These are phyloP conservation scores for Latrodectus hesperus DNA, from an alignment of 2,888 invertebrate genomes.

Conservation along the genomic window DNA sequence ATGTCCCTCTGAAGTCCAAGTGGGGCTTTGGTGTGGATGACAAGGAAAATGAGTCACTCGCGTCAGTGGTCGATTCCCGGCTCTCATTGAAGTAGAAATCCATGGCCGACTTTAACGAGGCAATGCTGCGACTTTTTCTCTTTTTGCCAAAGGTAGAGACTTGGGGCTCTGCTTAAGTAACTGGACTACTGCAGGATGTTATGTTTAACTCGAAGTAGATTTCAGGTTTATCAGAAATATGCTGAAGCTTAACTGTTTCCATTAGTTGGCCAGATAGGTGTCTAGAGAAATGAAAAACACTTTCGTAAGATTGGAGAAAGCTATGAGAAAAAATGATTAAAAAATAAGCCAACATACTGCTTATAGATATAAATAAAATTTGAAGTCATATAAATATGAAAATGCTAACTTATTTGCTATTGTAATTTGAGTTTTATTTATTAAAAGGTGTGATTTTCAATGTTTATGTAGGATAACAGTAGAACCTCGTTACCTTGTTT, in stretches of 20 bases:
- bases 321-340: background rate
- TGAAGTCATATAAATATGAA: too few species aligned
- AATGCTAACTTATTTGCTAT: too few species aligned
- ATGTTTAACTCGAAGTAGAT: conserved; percentile 6
- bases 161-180: conserved; percentile 14
- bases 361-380: too few species aligned
- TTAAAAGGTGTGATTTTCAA: too few species aligned
- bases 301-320: background rate
- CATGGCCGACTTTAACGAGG: conserved; percentile 43
- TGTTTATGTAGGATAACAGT: too few species aligned
- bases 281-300: conserved; percentile 13
- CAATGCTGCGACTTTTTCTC: background rate
- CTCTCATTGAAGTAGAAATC: conserved; percentile 56
- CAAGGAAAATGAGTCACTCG: conserved; percentile 49
- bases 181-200: background rate
- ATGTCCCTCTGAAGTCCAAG: conserved; percentile 38
- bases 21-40: conserved; percentile 47
- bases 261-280: background rate
- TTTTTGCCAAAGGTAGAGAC: background rate
- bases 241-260: background rate
- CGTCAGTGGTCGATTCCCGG: conserved; percentile 44
- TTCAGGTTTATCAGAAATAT: background rate
- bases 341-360: too few species aligned
- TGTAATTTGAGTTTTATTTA: too few species aligned
- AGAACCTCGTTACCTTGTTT: too few species aligned